Evolutionary conservation across 2,888 invertebrate genomes (phyloP).

Genomic region (Drosophila ezoana): DNA sequence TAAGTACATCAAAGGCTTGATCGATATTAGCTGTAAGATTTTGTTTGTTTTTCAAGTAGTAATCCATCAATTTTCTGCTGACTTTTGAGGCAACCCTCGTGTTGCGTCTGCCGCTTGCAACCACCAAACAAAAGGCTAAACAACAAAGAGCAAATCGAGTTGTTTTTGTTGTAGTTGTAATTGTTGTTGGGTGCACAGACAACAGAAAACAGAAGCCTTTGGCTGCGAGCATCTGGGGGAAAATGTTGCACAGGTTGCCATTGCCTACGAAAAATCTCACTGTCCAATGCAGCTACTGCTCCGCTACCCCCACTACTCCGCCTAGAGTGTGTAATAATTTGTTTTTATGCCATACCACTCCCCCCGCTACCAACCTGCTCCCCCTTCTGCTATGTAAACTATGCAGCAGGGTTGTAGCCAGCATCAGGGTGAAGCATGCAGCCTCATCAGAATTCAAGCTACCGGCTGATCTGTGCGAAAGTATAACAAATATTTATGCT

Average conservation of each 20-base stretch:
- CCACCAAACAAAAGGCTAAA: slow-evolving; percentile 66
- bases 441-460: slow-evolving; percentile 58
- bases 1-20: slow-evolving; percentile 27
- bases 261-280: slow-evolving; percentile 63
- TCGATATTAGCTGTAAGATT: slow-evolving; percentile 20
- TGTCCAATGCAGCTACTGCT: slow-evolving; percentile 68
- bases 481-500: slow-evolving; percentile 79
- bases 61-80: slow-evolving; percentile 49
- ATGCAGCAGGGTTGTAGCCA: slow-evolving; percentile 44
- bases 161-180: slow-evolving; percentile 27
- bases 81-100: slow-evolving; percentile 61
- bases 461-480: slow-evolving; percentile 58
- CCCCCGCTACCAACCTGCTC: not conserved
- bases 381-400: slow-evolving; percentile 22
- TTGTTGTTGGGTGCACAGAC: slow-evolving; percentile 42
- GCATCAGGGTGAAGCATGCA: slow-evolving; percentile 24
- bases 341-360: slow-evolving; percentile 58
- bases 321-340: slow-evolving; percentile 72
- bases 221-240: slow-evolving; percentile 39
- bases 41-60: slow-evolving; percentile 4
- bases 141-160: slow-evolving; percentile 63
- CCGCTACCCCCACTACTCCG: not conserved
- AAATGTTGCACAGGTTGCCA: slow-evolving; percentile 77
- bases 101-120: slow-evolving; percentile 44
- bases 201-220: slow-evolving; percentile 61